Base-by-base conservation (phyloP, 2,888 invertebrate genomes). In the Hydriomena furcata region DNA sequence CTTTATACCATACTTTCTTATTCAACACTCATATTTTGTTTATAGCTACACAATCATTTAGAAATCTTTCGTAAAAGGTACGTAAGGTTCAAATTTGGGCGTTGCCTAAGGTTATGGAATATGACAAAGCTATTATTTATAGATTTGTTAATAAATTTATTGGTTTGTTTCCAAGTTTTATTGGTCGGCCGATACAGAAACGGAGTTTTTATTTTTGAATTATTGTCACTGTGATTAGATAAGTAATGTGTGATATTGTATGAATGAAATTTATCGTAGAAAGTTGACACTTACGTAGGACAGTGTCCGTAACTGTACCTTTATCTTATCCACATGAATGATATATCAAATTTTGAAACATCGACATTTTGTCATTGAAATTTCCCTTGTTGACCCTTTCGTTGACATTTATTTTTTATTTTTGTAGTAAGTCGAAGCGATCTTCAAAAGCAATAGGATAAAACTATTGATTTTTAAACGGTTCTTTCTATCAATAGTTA, bases 61-160 rank as follows among this genome's bases (percentile, higher is more conserved):
- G n/a, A 31, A 42, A 35, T 23, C 24, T 43, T 52, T 35, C 38
- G 45, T 63, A 64, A 45, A 5, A 2, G 24, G 0, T 2, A 0
- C 1, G 20, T 61, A 73, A 65, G 41, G 63, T 60, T 54, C 11
- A 63, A 49, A 53, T 41, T 71, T 4, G 35, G 2, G 1, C 43
- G 24, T 24, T 31, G 40, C 38, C 13, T 24, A n/a, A 25, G 28
- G n/a, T 30, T 48, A 51, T 45, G 42, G 38, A 52, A 44, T 54
- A 60, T 60, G 58, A 60, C 55, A 58, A 31, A 38, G 36, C 28
- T 71, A 76, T 80, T 75, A 80, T 84, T 84, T 85, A 85, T 84
- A 73, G 82, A 73, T 82, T 81, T 76, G 84, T 82, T 82, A 84
- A 85, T 84, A 81, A 83, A 84, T 84, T 82, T 85, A 84, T 79